A percentile compares a stretch with the other conserved stretches of the same genome.
phyloP scores from a whole-genome alignment of 2,888 invertebrate species.

The Drosophila subquinaria region DNA sequence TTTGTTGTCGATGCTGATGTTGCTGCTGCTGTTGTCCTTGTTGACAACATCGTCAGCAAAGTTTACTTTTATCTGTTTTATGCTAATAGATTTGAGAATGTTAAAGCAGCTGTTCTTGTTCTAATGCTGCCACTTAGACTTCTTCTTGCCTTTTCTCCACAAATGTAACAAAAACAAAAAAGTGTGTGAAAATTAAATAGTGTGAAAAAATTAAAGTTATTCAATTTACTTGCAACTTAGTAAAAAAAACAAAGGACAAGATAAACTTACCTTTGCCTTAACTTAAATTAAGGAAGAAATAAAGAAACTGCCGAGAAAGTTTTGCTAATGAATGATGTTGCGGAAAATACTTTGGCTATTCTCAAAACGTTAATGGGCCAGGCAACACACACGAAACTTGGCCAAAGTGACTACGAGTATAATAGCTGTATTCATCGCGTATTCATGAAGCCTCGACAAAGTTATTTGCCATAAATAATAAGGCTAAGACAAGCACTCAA shows the following conservation, averaged over 20 bases:
- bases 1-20: constrained; percentile 20
- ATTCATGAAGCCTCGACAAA: constrained; percentile 45
- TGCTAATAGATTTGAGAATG: constrained; percentile 71
- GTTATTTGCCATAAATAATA: constrained; percentile 53
- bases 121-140: constrained; percentile 10
- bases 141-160: not conserved
- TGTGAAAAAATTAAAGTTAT: not conserved
- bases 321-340: not conserved
- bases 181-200: constrained; percentile 11
- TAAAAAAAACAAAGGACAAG: not conserved
- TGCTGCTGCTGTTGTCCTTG: constrained; percentile 41
- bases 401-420: constrained; percentile 3
- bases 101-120: constrained; percentile 57
- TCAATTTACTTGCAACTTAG: constrained; percentile 1
- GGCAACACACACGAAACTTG: not conserved
- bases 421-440: constrained; percentile 31
- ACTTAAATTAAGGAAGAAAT: not conserved
- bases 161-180: constrained; percentile 14
- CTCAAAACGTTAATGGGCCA: not conserved
- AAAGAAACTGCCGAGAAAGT: constrained; percentile 6
- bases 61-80: constrained; percentile 75
- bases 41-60: constrained; percentile 67
- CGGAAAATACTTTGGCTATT: not conserved
- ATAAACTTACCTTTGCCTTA: not conserved
- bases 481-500: constrained; percentile 29